Percentiles rank a stretch among this genome's conserved stretches.
phyloP scores from a whole-genome alignment of 2,888 invertebrate species.

The Liopterus haemorrhoidalis region DNA sequence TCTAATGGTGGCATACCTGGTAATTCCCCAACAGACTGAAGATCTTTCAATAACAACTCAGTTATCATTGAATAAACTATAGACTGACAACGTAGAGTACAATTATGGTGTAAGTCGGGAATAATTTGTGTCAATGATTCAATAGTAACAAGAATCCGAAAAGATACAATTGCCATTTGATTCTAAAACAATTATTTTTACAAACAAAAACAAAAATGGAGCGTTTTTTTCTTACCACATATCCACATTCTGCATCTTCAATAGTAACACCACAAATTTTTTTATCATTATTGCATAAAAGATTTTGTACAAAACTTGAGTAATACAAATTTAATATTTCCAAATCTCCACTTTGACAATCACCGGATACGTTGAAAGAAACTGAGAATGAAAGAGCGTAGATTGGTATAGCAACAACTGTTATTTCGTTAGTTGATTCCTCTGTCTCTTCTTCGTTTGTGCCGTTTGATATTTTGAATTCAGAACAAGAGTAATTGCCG shows the following conservation, averaged over 20 bases:
- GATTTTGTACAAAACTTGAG: conserved; percentile 37
- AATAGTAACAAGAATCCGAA: conserved; percentile 38
- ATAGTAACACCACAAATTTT: conserved; percentile 40
- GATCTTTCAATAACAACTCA: conserved; percentile 39
- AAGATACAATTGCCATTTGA: conserved; percentile 36
- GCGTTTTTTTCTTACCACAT: conserved; percentile 31
- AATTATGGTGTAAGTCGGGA: conserved; percentile 35
- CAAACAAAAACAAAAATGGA: neutral
- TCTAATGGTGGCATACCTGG: conserved; percentile 35
- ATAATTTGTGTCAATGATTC: conserved; percentile 36
- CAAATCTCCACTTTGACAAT: conserved; percentile 38
- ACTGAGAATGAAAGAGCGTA: conserved; percentile 39
- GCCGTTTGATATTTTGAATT: conserved; percentile 26
- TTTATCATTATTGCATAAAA: conserved; percentile 39
- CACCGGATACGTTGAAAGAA: conserved; percentile 37
- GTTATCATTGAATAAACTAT: conserved; percentile 40
- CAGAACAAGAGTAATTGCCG: conserved; percentile 43
- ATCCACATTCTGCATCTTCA: conserved; percentile 38
- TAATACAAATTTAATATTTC: conserved; percentile 40
- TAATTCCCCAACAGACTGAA: conserved; percentile 38
- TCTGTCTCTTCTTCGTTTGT: conserved; percentile 25
- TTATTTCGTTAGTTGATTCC: conserved; percentile 38
- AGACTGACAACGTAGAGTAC: conserved; percentile 41
- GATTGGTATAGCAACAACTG: conserved; percentile 39
- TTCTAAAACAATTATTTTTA: conserved; percentile 22